These are phyloP conservation scores for Enoplosus armatus DNA, from an alignment of 2,797 vertebrate genomes.

Conservation along the genomic window DNA sequence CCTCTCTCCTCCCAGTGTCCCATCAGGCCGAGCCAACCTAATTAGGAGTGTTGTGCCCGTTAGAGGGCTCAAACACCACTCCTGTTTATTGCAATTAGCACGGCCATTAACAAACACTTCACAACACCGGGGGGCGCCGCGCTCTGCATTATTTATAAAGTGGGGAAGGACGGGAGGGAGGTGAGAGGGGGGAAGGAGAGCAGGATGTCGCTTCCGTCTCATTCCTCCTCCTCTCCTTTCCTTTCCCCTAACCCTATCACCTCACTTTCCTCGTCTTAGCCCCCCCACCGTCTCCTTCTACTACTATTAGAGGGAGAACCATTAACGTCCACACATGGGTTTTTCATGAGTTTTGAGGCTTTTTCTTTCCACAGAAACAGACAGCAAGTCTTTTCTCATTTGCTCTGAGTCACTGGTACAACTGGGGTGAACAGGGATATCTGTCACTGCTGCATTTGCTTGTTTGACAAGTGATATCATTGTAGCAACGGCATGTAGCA, in stretches of 20 bases:
- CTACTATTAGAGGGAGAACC: neutral
- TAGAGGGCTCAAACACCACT: constrained; percentile 92
- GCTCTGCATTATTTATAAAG: constrained; percentile 73
- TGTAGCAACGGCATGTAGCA: neutral
- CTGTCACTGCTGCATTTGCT: neutral
- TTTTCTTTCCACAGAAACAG: neutral
- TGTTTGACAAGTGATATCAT: neutral
- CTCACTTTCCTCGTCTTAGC: neutral
- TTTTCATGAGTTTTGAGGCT: neutral
- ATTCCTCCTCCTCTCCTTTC: neutral
- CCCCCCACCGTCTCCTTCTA: neutral
- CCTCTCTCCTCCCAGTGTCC: constrained; percentile 36
- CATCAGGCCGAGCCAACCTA: constrained; percentile 88
- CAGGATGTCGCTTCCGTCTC: constrained; percentile 5
- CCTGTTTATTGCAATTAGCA: constrained; percentile 96
- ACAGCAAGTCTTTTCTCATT: neutral
- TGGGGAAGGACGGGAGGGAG: constrained; percentile 42
- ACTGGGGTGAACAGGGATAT: neutral
- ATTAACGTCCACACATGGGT: neutral
- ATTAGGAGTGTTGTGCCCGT: constrained; percentile 93
- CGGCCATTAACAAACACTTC: constrained; percentile 91
- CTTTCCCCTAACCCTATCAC: neutral
- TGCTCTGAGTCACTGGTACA: neutral
- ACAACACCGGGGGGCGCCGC: constrained; percentile 76
- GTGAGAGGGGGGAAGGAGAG: neutral